Evolutionary conservation across 2,888 invertebrate genomes (phyloP).

Genomic region (Polydrusus tereticollis): DNA sequence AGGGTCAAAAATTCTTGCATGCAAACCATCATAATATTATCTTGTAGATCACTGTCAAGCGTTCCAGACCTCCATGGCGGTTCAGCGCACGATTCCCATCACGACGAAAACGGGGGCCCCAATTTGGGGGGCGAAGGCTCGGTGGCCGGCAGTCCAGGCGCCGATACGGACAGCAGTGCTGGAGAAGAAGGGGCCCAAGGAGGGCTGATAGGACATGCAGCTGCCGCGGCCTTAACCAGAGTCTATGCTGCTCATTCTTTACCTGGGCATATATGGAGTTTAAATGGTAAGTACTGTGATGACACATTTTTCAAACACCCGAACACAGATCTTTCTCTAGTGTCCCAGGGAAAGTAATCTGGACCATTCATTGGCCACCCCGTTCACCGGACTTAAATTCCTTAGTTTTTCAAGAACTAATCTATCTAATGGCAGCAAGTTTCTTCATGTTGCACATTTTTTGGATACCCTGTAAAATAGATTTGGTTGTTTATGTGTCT

Average conservation of each 20-base stretch:
- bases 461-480: too few species aligned
- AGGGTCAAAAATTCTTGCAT: too few species aligned
- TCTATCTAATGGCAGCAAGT: too few species aligned
- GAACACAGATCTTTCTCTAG: too few species aligned
- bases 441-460: too few species aligned
- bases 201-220: slow-evolving; percentile 65
- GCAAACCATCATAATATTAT: not conserved
- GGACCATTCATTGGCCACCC: too few species aligned
- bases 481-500: too few species aligned
- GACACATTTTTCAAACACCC: too few species aligned
- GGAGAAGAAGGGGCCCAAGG: slow-evolving; percentile 71
- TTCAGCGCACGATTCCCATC: slow-evolving; percentile 39
- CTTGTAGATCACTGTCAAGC: slow-evolving; percentile 76
- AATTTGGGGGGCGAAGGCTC: slow-evolving; percentile 42
- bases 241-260: slow-evolving; percentile 91
- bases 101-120: slow-evolving; percentile 42
- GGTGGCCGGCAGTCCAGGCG: slow-evolving; percentile 67
- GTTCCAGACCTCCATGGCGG: slow-evolving; percentile 79
- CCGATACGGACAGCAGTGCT: slow-evolving; percentile 76
- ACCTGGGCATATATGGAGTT: slow-evolving; percentile 93
- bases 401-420: too few species aligned
- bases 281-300: slow-evolving; percentile 87
- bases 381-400: too few species aligned
- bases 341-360: too few species aligned
- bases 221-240: slow-evolving; percentile 76